Base-by-base conservation (phyloP, 2,113 vertebrate species). In the Ifrita kowaldi region DNA sequence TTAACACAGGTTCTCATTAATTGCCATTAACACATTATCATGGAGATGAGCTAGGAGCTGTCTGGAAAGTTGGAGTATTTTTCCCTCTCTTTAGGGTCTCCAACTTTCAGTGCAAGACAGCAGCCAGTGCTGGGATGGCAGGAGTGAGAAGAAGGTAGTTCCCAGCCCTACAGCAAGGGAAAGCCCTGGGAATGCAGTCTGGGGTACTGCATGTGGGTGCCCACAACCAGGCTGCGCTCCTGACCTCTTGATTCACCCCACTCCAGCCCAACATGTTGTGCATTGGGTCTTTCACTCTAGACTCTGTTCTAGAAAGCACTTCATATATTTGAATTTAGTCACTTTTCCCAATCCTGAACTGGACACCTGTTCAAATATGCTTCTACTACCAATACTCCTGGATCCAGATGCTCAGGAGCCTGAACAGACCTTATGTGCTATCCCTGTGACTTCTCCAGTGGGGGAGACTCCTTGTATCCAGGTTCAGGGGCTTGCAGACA, bases 191-290 rank as follows among this genome's bases (percentile, higher is more conserved):
- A 63, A 39, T 47, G 23, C 17, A n/a, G 8, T 59, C 16, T 37
- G 27, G 39, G 27, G 10, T 39, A 35, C 27, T 0, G 0, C 15
- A 50, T 0, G 0, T 3, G 3, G 15, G 30, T 57, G 28, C 27
- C 27, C 5, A 2, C 35, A 47, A 32, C 11, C 26, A 39, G 21
- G 30, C 39, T 64, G 39, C 1, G 1, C 30, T 74, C 75, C 73
- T 56, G 39, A 24, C 18, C 49, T 27, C 26, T 56, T 56, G 21
- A 4, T 47, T 94, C 78, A 57, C 32, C 21, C 16, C 17, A 9
- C 22, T 49, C 5, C 60, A 86, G 35, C 28, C 53, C 37, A 85
- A 32, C 16, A 3, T 12, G 7, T 39, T 1, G 0, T 19, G 13
- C 18, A 6, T n/a, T 83, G 60, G 42, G 41, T 57, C 37, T 78